phyloP scores from a whole-genome alignment of 1,140 invertebrate genomes.

The Drosophila mojavensis region DNA sequence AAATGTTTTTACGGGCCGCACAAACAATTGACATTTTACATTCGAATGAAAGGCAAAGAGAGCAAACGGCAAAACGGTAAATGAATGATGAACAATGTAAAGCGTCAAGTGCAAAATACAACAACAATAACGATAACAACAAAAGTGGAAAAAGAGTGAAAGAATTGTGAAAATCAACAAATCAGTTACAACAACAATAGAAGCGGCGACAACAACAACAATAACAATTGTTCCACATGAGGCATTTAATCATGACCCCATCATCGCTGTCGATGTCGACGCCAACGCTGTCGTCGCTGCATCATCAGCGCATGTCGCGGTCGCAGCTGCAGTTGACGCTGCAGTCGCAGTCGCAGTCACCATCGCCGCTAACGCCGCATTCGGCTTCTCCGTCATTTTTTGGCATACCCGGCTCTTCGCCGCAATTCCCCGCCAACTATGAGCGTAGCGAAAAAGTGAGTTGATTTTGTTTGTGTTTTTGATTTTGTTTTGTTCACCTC shows the following conservation, averaged over 20 bases:
- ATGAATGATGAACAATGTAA: slow-evolving; percentile 48
- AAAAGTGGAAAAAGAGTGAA: slow-evolving; percentile 50
- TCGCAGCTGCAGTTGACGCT: slow-evolving; percentile 33
- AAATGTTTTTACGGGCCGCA: slow-evolving; percentile 53
- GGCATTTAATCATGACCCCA: slow-evolving; percentile 81
- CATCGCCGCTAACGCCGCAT: slow-evolving; percentile 59
- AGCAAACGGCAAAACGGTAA: slow-evolving; percentile 20
- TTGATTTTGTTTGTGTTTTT: slow-evolving; percentile 8
- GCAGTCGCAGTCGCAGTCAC: slow-evolving; percentile 32
- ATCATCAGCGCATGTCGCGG: slow-evolving; percentile 70
- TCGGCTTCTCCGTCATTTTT: slow-evolving; percentile 64
- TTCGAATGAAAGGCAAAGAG: slow-evolving; percentile 44
- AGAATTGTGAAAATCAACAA: slow-evolving; percentile 43
- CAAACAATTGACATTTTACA: slow-evolving; percentile 75
- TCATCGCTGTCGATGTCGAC: slow-evolving; percentile 77
- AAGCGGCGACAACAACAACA: slow-evolving; percentile 22
- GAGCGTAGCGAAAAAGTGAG: slow-evolving; percentile 83
- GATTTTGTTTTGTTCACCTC: background rate
- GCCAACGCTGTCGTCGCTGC: slow-evolving; percentile 75
- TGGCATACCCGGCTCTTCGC: slow-evolving; percentile 37
- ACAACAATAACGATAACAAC: background rate
- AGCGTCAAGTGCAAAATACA: slow-evolving; percentile 30
- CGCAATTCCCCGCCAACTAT: slow-evolving; percentile 82
- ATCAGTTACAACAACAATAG: slow-evolving; percentile 20
- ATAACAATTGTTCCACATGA: slow-evolving; percentile 43